Percentiles rank a stretch among this genome's conserved stretches.
Evolutionary conservation across 2,113 vertebrate genomes (phyloP).

Genomic region (Cochlearius cochlearius): DNA sequence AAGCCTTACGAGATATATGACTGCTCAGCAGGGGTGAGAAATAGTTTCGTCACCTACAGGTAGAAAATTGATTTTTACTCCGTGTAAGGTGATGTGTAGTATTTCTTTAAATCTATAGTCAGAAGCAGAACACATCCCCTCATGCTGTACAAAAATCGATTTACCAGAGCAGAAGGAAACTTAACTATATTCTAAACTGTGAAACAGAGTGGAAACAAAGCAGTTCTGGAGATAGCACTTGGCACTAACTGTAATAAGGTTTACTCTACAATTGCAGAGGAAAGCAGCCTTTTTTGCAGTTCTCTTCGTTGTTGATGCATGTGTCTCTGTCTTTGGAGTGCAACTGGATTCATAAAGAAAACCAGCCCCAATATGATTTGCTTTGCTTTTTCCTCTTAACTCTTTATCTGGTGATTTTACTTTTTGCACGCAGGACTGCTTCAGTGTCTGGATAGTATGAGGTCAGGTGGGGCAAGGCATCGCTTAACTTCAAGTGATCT

Average conservation of each 20-base stretch:
- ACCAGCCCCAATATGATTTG: not conserved
- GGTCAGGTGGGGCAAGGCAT: not conserved
- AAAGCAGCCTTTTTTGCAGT: not conserved
- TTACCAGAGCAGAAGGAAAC: constrained; percentile 11
- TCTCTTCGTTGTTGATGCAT: not conserved
- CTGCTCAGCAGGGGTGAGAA: not conserved
- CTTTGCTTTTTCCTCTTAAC: not conserved
- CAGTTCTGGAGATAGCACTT: not conserved
- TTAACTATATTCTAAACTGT: not conserved
- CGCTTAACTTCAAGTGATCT: not conserved
- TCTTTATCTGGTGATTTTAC: not conserved
- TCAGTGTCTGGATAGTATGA: not conserved
- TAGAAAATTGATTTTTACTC: constrained; percentile 53
- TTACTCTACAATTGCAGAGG: not conserved
- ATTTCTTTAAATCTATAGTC: constrained; percentile 42
- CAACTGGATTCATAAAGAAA: not conserved
- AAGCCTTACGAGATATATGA: not conserved
- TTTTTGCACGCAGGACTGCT: not conserved
- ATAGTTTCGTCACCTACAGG: constrained; percentile 19
- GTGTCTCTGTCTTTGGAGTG: not conserved
- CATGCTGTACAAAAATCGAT: constrained; percentile 37
- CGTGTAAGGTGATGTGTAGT: not conserved
- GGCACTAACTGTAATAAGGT: not conserved
- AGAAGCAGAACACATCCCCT: constrained; percentile 19
- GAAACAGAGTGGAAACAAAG: constrained; percentile 3